Conservation (phyloP, 2,888 invertebrate species). For the Oxyteleia sp. region DNA sequence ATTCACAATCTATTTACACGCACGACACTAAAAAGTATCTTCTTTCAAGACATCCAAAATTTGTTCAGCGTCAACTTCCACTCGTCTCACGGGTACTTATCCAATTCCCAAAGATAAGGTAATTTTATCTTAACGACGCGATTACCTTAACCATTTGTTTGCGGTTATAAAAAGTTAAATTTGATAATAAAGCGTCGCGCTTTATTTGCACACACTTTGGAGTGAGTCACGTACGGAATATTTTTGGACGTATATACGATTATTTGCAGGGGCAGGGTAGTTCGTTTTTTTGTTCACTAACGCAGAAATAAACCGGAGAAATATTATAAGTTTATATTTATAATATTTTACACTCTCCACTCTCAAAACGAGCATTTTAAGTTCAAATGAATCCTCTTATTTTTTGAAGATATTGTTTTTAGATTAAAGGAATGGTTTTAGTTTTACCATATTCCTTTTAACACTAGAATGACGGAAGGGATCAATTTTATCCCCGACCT, state of each 20-base stretch:
- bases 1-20: too few relatives aligned
- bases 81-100: neutral
- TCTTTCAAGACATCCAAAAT: too few relatives aligned
- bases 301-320: slow-evolving; percentile 6
- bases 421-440: too few relatives aligned
- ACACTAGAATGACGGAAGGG: too few relatives aligned
- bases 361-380: too few relatives aligned
- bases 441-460: too few relatives aligned
- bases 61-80: neutral
- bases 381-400: too few relatives aligned
- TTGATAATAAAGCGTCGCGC: slow-evolving; percentile 21
- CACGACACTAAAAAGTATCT: too few relatives aligned
- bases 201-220: slow-evolving; percentile 18
- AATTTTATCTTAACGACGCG: slow-evolving; percentile 29
- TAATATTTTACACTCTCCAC: too few relatives aligned
- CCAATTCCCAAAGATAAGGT: slow-evolving; percentile 18
- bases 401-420: too few relatives aligned
- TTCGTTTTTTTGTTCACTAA: neutral
- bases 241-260: slow-evolving; percentile 29
- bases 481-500: too few relatives aligned
- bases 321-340: too few relatives aligned
- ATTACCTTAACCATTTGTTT: slow-evolving; percentile 28
- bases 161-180: slow-evolving; percentile 21
- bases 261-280: slow-evolving; percentile 17
- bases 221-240: slow-evolving; percentile 23